A percentile compares a stretch with the other conserved stretches of the same genome.
Evolutionary conservation across 1,140 invertebrate species (phyloP).

Genomic region (Drosophila erecta): DNA sequence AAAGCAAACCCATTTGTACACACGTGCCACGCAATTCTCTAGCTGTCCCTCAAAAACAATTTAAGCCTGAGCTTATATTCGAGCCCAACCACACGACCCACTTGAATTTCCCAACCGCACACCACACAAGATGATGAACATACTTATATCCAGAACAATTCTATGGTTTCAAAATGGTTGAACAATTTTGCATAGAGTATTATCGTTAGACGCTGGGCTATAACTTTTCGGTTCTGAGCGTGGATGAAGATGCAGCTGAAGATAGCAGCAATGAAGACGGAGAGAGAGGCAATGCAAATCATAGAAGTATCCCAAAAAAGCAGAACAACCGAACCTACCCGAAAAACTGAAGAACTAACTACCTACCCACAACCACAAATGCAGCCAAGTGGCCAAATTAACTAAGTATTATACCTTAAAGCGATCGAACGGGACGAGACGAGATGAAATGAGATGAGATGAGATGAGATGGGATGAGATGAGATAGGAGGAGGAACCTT

Average conservation of each 20-base stretch:
- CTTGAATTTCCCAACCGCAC: constrained; percentile 42
- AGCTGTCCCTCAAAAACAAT: constrained; percentile 14
- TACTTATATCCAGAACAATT: constrained; percentile 64
- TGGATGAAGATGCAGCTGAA: constrained; percentile 4
- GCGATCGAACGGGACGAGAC: constrained; percentile 30
- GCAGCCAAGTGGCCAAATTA: constrained; percentile 80
- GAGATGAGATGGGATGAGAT: background rate
- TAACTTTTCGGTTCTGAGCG: constrained; percentile 61
- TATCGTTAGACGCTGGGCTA: constrained; percentile 64
- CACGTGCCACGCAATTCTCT: constrained; percentile 25
- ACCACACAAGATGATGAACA: constrained; percentile 36
- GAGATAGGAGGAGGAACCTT: constrained; percentile 1
- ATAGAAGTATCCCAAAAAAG: constrained; percentile 71
- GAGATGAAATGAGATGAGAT: background rate
- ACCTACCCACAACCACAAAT: constrained; percentile 69
- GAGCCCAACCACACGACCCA: constrained; percentile 46
- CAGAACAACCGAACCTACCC: constrained; percentile 64
- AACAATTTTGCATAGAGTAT: constrained; percentile 67
- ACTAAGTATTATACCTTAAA: constrained; percentile 76
- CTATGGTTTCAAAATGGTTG: constrained; percentile 83
- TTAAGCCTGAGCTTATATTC: constrained; percentile 60
- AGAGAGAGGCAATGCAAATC: constrained; percentile 62
- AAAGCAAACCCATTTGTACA: constrained; percentile 16
- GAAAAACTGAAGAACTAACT: constrained; percentile 66
- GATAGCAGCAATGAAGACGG: background rate